A percentile compares a stretch with the other conserved stretches of the same genome.
Evolutionary conservation across 2,888 invertebrate species (phyloP).

Genomic region (Apamea sordens): DNA sequence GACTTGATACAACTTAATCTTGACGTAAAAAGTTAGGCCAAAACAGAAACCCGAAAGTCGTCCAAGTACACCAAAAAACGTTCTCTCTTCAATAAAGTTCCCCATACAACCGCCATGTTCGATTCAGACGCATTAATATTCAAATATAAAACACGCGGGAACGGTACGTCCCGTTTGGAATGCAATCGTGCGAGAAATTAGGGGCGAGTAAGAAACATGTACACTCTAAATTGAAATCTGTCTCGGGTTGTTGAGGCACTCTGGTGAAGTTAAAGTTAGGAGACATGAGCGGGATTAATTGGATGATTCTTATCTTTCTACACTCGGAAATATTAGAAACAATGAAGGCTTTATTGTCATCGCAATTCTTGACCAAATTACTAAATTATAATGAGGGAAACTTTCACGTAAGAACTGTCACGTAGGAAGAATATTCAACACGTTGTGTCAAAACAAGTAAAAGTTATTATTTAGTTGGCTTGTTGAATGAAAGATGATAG

Average conservation of each 20-base stretch:
- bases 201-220: slow-evolving; percentile 78
- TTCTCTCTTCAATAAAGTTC: slow-evolving; percentile 28
- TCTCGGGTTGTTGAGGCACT: slow-evolving; percentile 72
- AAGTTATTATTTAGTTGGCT: neutral
- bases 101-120: slow-evolving; percentile 45
- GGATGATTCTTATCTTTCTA: neutral
- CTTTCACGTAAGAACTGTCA: too few species aligned
- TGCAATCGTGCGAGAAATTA: slow-evolving; percentile 80
- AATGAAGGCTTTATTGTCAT: neutral
- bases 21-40: neutral
- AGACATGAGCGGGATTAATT: slow-evolving; percentile 44
- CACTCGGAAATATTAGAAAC: neutral
- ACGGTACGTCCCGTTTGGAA: slow-evolving; percentile 72
- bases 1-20: slow-evolving; percentile 15
- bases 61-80: slow-evolving; percentile 16
- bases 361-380: too few species aligned
- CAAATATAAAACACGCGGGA: slow-evolving; percentile 67
- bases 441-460: neutral
- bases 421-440: too few species aligned
- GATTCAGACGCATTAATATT: slow-evolving; percentile 66
- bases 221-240: slow-evolving; percentile 81
- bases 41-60: slow-evolving; percentile 5
- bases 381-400: neutral
- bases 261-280: slow-evolving; percentile 46
- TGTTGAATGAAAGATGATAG: neutral